Conservation (phyloP, 1,140 invertebrate genomes). For the Ceratoteleas bidentatus region DNA sequence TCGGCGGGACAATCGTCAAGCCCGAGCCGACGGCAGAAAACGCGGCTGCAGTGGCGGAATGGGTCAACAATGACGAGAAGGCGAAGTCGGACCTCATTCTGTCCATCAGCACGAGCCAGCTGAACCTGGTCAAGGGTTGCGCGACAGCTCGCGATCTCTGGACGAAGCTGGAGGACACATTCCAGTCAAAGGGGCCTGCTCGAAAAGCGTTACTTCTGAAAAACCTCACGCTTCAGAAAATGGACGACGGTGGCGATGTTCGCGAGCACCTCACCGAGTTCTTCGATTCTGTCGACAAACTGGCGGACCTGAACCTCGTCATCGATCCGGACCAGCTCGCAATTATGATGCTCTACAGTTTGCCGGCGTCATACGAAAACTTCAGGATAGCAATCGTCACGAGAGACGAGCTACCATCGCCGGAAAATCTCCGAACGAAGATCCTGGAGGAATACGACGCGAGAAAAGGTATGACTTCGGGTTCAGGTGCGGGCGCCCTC, state of each 20-base stretch:
- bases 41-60: background rate
- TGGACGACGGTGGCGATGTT: background rate
- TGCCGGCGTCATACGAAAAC: slow-evolving; percentile 1
- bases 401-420: too few species aligned
- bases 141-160: background rate
- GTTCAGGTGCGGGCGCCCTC: too few species aligned
- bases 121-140: slow-evolving; percentile 1
- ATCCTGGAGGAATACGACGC: too few species aligned
- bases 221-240: background rate
- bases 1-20: background rate
- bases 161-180: background rate
- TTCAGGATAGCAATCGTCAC: slow-evolving; percentile 1
- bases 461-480: too few species aligned
- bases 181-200: slow-evolving; percentile 8
- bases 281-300: slow-evolving; percentile 3
- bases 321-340: background rate
- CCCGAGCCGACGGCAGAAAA: background rate
- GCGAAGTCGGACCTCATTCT: background rate
- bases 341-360: slow-evolving; percentile 4
- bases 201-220: background rate
- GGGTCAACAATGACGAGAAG: slow-evolving; percentile 1
- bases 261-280: slow-evolving; percentile 1
- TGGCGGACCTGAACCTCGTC: background rate
- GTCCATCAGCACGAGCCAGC: background rate
- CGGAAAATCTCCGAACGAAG: too few species aligned